Evolutionary conservation across 2,888 invertebrate genomes (phyloP).

Genomic region (Sicus ferrugineus): DNA sequence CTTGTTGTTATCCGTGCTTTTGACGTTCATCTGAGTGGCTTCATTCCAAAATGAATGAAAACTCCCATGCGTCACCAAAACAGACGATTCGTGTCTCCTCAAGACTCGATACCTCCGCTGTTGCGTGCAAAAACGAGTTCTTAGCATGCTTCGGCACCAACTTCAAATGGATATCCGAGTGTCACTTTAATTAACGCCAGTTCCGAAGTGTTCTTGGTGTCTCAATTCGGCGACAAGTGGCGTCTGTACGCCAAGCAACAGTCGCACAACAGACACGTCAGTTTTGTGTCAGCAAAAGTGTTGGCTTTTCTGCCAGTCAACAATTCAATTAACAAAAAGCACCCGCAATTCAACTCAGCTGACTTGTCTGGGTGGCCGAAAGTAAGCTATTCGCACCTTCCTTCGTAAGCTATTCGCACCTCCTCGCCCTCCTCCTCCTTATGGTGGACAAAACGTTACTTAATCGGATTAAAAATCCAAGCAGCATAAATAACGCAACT

Average conservation of each 20-base stretch:
- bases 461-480: conserved; percentile 10
- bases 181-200: no score
- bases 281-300: background rate
- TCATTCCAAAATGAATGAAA: no score
- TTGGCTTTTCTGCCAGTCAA: conserved; percentile 7
- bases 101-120: background rate
- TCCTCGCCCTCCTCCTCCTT: background rate
- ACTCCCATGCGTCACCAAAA: no score
- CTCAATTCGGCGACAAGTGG: background rate
- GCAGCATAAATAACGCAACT: background rate
- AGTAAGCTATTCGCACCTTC: background rate
- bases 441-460: conserved; percentile 16
- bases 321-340: conserved; percentile 22
- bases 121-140: background rate
- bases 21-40: no score
- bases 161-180: background rate
- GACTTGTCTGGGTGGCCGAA: no score
- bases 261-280: background rate
- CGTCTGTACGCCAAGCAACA: no score
- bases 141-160: background rate
- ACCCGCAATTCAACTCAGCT: no score
- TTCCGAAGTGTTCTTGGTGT: background rate
- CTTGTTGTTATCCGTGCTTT: no score
- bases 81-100: no score
- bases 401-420: background rate